Conservation (phyloP, 2,113 vertebrate genomes). For the Poecile atricapillus region DNA sequence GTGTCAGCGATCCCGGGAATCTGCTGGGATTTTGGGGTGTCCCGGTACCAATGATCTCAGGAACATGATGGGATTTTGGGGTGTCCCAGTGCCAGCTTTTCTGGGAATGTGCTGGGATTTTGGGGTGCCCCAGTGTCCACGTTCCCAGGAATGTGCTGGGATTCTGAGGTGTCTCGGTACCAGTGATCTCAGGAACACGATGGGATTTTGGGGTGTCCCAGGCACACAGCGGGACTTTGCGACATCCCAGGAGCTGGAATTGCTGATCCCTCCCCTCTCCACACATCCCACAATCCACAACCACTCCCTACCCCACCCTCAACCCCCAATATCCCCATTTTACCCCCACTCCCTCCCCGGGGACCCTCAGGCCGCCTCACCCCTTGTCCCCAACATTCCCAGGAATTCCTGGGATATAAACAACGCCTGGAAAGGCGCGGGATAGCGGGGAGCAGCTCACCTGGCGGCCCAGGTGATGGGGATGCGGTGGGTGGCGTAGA, state of each 20-base stretch:
- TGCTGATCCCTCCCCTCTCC: accelerated
- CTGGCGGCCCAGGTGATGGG: constrained; percentile 95
- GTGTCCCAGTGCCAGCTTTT: not conserved
- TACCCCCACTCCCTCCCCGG: accelerated
- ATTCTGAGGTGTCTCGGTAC: not conserved
- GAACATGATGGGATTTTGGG: accelerated
- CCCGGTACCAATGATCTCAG: accelerated
- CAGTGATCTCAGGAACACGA: accelerated
- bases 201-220: not conserved
- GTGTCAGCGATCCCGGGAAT: too few relatives aligned
- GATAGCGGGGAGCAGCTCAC: constrained; percentile 46
- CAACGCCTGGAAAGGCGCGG: accelerated
- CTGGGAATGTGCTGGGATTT: accelerated
- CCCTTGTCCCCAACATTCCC: not conserved
- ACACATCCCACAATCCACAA: too few relatives aligned
- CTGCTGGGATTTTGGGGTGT: not conserved
- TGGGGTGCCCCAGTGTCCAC: not conserved
- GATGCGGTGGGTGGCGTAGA: constrained; percentile 91
- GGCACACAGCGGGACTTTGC: accelerated
- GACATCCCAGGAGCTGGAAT: too few relatives aligned
- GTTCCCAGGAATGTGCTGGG: accelerated
- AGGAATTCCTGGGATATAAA: accelerated
- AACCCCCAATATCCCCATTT: accelerated
- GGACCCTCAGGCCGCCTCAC: not conserved
- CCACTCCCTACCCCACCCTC: not conserved